A percentile compares a stretch with the other conserved stretches of the same genome.
phyloP scores from a whole-genome alignment of 2,113 vertebrate genomes.

The Bubo bubo region DNA sequence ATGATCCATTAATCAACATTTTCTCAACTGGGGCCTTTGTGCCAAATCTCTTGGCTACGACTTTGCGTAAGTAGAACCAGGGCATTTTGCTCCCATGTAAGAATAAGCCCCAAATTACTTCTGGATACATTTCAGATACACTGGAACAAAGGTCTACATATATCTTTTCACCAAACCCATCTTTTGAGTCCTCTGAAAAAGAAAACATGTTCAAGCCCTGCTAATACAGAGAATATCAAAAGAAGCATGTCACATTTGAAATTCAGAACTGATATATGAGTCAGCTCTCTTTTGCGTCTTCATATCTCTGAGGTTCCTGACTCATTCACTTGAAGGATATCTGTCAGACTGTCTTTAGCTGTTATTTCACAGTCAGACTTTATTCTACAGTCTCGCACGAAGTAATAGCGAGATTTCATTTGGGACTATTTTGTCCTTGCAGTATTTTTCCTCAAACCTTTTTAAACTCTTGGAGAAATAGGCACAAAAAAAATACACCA shows the following conservation, averaged over 20 bases:
- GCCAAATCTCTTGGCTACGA: background rate
- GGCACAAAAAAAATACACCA: too few species aligned
- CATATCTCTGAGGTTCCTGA: background rate
- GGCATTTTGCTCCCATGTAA: background rate
- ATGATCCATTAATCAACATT: background rate
- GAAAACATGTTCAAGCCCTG: background rate
- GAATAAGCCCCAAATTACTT: background rate
- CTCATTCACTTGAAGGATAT: background rate
- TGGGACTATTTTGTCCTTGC: background rate
- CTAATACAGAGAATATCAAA: background rate
- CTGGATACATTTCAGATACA: background rate
- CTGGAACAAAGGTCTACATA: background rate
- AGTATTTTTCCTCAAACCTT: background rate
- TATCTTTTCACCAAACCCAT: background rate
- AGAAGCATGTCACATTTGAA: background rate
- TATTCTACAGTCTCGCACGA: background rate
- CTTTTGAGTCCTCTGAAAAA: background rate
- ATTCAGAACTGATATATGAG: background rate
- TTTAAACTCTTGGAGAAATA: background rate
- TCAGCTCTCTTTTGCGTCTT: conserved; percentile 15
- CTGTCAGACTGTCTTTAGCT: background rate
- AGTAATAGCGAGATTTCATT: background rate
- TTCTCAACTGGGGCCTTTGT: background rate
- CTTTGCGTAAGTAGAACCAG: background rate
- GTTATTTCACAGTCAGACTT: background rate